These are phyloP conservation scores for Maccullochella peelii DNA, from an alignment of 2,113 vertebrate species.

Conservation along the genomic window DNA sequence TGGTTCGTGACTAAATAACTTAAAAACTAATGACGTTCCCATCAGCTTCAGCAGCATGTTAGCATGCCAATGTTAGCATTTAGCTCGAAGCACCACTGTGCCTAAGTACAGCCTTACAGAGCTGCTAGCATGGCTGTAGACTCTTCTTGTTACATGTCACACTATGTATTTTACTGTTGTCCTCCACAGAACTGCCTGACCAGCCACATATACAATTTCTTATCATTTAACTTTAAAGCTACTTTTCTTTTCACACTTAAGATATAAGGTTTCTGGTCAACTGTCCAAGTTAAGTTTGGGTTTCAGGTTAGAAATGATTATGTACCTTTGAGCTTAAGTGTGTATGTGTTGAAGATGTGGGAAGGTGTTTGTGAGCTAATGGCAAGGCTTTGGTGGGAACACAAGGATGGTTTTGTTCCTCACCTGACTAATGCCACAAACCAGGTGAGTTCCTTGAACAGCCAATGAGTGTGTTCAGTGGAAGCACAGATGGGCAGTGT, in stretches of 20 bases:
- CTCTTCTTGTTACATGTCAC: too few relatives aligned
- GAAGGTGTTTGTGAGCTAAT: conserved; percentile 28
- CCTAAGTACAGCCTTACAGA: too few relatives aligned
- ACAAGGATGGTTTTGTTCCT: conserved; percentile 6
- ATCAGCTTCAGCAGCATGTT: too few relatives aligned
- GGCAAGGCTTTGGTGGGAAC: conserved; percentile 4
- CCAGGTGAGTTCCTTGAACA: background rate
- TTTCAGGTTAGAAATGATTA: conserved; percentile 2
- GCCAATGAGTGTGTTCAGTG: background rate
- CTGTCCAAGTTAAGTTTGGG: conserved; percentile 4
- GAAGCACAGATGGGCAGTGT: background rate
- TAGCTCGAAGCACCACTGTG: too few relatives aligned
- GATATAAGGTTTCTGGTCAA: background rate
- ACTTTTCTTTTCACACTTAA: background rate
- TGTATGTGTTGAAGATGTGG: background rate
- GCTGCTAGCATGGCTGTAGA: too few relatives aligned
- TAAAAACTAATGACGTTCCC: too few relatives aligned
- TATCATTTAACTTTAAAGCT: background rate
- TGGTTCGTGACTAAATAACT: too few relatives aligned
- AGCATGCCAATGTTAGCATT: too few relatives aligned
- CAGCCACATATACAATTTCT: too few relatives aligned
- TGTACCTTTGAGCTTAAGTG: background rate
- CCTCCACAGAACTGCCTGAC: too few relatives aligned
- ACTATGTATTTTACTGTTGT: too few relatives aligned
- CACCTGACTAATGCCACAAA: conserved; percentile 29